Conservation (phyloP, 2,113 vertebrate genomes). For the Sorex araneus region DNA sequence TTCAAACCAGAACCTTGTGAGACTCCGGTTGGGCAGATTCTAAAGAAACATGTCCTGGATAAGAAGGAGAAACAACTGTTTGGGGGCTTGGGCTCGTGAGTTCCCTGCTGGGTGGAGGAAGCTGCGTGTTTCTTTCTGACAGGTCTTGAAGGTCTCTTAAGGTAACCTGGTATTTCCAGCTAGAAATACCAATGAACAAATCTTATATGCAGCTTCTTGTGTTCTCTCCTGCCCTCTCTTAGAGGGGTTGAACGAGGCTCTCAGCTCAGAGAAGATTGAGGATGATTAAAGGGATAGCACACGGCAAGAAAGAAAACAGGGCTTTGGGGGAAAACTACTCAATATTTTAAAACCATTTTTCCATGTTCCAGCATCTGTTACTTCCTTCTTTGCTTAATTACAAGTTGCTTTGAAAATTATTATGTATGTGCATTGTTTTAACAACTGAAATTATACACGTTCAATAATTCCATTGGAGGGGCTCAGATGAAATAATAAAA, state of each 20-base stretch:
- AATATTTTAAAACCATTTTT: constrained; percentile 45
- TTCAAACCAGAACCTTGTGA: constrained; percentile 10
- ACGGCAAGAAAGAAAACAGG: not conserved
- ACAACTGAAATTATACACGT: constrained; percentile 72
- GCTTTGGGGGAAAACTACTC: constrained; percentile 53
- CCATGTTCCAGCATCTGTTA: constrained; percentile 72
- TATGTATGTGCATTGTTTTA: constrained; percentile 70
- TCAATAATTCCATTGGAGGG: constrained; percentile 53
- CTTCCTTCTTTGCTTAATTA: constrained; percentile 76
- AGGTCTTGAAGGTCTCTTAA: not conserved
- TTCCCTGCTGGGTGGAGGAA: no score
- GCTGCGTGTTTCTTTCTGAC: not conserved
- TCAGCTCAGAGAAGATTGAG: not conserved
- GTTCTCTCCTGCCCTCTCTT: not conserved
- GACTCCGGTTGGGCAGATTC: not conserved
- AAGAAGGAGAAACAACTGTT: not conserved
- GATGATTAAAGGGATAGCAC: constrained; percentile 15
- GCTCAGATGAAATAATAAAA: constrained; percentile 63
- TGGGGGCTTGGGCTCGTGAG: not conserved
- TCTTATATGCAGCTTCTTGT: not conserved
- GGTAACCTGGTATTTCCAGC: not conserved
- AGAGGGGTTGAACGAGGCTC: not conserved
- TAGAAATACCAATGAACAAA: not conserved
- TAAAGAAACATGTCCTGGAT: accelerated
- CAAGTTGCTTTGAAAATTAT: constrained; percentile 77